phyloP scores from a whole-genome alignment of 2,797 vertebrate species.

The Chelonia mydas region DNA sequence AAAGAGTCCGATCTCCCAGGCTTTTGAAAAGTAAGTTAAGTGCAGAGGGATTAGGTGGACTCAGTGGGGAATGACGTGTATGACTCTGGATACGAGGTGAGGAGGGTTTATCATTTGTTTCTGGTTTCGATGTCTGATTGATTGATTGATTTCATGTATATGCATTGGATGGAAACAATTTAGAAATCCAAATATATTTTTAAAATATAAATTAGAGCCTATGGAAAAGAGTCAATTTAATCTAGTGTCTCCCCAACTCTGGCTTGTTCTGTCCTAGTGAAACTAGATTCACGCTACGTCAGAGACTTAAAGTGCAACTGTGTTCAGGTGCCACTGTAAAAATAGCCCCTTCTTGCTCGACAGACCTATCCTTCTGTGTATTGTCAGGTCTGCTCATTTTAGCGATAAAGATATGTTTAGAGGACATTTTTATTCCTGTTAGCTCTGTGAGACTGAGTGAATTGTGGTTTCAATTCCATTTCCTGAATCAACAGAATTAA shows the following conservation, averaged over 20 bases:
- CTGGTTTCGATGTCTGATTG: not conserved
- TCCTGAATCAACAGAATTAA: not conserved
- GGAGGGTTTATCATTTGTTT: not conserved
- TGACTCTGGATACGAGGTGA: not conserved
- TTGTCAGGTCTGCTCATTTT: not conserved
- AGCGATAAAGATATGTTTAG: not conserved
- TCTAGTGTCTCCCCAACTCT: not conserved
- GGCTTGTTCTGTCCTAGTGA: not conserved
- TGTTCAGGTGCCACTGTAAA: not conserved
- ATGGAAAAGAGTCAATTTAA: not conserved
- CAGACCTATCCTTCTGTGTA: not conserved
- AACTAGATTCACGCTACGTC: not conserved
- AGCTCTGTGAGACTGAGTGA: not conserved
- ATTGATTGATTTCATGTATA: not conserved
- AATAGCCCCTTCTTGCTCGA: not conserved
- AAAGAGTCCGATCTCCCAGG: fast-evolving
- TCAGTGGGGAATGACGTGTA: not conserved
- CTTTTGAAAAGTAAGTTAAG: not conserved
- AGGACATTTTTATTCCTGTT: not conserved
- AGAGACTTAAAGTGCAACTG: not conserved
- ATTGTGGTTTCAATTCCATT: not conserved
- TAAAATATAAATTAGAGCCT: not conserved
- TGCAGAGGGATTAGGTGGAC: not conserved
- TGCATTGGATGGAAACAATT: not conserved
- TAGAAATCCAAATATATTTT: not conserved